These are phyloP conservation scores for Eurystomus glaucurus DNA, from an alignment of 2,797 vertebrate genomes.

Conservation along the genomic window DNA sequence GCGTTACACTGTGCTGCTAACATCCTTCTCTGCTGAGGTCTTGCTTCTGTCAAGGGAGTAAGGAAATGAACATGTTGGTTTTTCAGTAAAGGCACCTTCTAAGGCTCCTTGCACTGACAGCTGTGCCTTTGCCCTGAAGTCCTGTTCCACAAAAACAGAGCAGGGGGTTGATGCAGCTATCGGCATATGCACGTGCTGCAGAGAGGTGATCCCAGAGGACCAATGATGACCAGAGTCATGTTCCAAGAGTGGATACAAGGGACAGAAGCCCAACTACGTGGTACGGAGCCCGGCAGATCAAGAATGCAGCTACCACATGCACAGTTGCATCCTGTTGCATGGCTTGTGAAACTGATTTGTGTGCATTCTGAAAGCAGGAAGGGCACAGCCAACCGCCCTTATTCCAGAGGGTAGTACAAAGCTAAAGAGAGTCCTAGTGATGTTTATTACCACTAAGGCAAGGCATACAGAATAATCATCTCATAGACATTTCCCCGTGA, in stretches of 20 bases:
- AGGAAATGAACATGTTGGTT: slow-evolving; percentile 21
- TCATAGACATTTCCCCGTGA: background rate
- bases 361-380: slow-evolving; percentile 39
- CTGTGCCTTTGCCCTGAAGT: slow-evolving; percentile 82
- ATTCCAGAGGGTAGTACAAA: slow-evolving; percentile 77
- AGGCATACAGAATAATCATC: background rate
- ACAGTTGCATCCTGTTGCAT: slow-evolving; percentile 56
- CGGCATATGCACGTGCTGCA: slow-evolving; percentile 81
- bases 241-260: background rate
- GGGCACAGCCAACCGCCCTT: slow-evolving; percentile 72
- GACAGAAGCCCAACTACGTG: slow-evolving; percentile 69
- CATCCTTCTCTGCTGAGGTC: background rate
- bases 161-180: slow-evolving; percentile 89
- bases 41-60: slow-evolving; percentile 19
- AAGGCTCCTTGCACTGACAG: slow-evolving; percentile 80
- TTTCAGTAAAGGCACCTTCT: slow-evolving; percentile 85
- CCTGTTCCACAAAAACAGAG: slow-evolving; percentile 85
- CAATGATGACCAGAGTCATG: background rate
- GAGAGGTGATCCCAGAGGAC: slow-evolving; percentile 73
- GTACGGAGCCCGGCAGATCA: slow-evolving; percentile 83
- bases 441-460: background rate
- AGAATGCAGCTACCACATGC: slow-evolving; percentile 69
- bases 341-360: slow-evolving; percentile 41
- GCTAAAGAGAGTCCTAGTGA: slow-evolving; percentile 73
- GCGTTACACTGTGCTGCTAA: background rate